A percentile compares a stretch with the other conserved stretches of the same genome.
Conservation (phyloP, 1,140 invertebrate species). For the Proctacanthus coquilletti region DNA sequence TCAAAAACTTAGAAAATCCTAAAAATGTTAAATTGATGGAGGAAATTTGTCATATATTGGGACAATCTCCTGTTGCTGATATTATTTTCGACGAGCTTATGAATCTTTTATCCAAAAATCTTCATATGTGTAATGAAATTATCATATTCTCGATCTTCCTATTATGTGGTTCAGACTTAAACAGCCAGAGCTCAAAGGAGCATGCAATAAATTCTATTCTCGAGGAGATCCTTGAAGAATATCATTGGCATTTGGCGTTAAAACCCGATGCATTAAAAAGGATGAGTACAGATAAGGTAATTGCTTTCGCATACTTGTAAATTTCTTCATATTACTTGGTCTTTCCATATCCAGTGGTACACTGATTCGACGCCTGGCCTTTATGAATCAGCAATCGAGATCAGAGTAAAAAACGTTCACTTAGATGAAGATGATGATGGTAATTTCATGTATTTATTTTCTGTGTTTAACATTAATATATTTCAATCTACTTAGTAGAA, state of each 20-base stretch:
- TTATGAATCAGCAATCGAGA: conserved; percentile 24
- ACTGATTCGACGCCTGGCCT: conserved; percentile 22
- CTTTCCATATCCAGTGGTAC: no score
- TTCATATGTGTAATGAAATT: conserved; percentile 18
- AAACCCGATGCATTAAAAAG: conserved; percentile 16
- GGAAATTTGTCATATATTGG: conserved; percentile 17
- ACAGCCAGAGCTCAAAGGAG: conserved; percentile 14
- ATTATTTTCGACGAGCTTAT: conserved; percentile 18
- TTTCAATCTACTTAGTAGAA: no score
- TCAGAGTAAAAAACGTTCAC: conserved; percentile 21
- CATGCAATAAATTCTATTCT: background rate
- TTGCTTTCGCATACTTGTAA: no score
- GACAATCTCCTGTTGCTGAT: conserved; percentile 10
- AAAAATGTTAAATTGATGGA: conserved; percentile 11
- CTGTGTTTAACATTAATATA: no score
- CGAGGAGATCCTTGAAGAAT: conserved; percentile 2
- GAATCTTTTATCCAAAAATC: conserved; percentile 14
- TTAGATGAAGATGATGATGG: conserved; percentile 21
- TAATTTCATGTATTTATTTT: no score
- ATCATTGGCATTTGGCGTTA: conserved; percentile 21
- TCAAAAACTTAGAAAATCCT: conserved; percentile 17
- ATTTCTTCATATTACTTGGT: no score
- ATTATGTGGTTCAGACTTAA: conserved; percentile 10
- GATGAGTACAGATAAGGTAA: conserved; percentile 15
- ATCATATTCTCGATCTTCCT: conserved; percentile 5